Evolutionary conservation across 1,140 invertebrate genomes (phyloP), one percentile per base, ranked within the genome.

Genomic region (Neocloeon triangulifer): DNA sequence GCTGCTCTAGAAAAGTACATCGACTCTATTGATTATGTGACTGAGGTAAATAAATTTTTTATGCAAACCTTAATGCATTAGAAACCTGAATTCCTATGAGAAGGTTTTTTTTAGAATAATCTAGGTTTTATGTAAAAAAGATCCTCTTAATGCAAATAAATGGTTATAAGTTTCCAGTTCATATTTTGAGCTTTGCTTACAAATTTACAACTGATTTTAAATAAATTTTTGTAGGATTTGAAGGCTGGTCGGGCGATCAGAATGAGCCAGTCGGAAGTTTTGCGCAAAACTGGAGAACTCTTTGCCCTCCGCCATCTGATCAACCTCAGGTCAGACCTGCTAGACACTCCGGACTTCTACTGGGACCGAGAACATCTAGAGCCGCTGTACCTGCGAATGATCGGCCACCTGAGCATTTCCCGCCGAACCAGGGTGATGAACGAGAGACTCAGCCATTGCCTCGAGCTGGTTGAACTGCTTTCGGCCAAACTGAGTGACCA

Each of bases 341-440:
- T 95, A 23, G 88, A 94, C 49, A 85, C 79, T 0, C 89, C 91
- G 0, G 91, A 96, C 55, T 94, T 94, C 53, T 95, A 95, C 50
- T 96, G 91, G 89, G 88, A 95, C 42, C 64, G 80, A 30, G 81
- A 91, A 43, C 59, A 77, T 22, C 57, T 94, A 4, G 88, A 92
- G 59, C 55, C 46, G 1, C 52, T 94, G 1, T 95, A 89, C 48
- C 61, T 69, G 30, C 69, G 73, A 44, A 76, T 72, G 0, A 80
- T 73, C 36, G 62, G 63, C 14, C 79, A 92, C 57, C 78, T 94
- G 39, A 79, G 67, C 43, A 82, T 94, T 31, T 51, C 65, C 0
- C 69, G 79, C 43, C 60, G 89, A 33, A 92, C 86, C 16, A 73
- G 62, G 50, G 73, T 77, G 54, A 75, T 94, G 63, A 95, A 95